phyloP scores from a whole-genome alignment of 2,888 invertebrate genomes.

The Metellina segmentata region DNA sequence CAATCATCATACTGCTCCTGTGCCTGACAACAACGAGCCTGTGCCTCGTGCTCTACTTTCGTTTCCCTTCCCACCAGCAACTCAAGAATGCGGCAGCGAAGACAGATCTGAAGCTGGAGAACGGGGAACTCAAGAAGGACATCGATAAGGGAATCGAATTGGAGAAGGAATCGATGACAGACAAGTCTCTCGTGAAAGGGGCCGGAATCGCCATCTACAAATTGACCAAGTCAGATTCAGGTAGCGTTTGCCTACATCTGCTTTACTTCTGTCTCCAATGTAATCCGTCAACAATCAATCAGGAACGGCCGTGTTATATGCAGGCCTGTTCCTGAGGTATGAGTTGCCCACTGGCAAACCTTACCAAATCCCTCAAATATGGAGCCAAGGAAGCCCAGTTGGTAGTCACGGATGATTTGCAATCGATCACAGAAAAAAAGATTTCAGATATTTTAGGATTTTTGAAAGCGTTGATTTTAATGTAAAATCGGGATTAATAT shows the following conservation, averaged over 20 bases:
- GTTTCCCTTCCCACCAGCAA: slow-evolving; percentile 80
- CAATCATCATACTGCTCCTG: slow-evolving; percentile 78
- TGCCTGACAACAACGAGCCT: slow-evolving; percentile 87
- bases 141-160: slow-evolving; percentile 29
- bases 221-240: slow-evolving; percentile 57
- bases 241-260: slow-evolving; percentile 4
- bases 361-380: too few relatives aligned
- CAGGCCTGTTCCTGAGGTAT: too few relatives aligned
- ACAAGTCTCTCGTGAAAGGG: slow-evolving; percentile 39
- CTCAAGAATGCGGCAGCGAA: background rate
- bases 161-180: background rate
- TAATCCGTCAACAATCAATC: too few relatives aligned
- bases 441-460: too few relatives aligned
- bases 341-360: too few relatives aligned
- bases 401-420: too few relatives aligned
- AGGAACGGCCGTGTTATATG: too few relatives aligned
- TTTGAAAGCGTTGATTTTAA: too few relatives aligned
- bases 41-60: slow-evolving; percentile 90
- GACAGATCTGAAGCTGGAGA: background rate
- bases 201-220: slow-evolving; percentile 69
- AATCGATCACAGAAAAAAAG: too few relatives aligned
- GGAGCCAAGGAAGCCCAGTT: too few relatives aligned
- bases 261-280: background rate
- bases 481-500: too few relatives aligned
- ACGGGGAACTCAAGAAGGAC: background rate